Evolutionary conservation across 2,113 vertebrate species (phyloP).

Genomic region (Copsychus sechellarum): DNA sequence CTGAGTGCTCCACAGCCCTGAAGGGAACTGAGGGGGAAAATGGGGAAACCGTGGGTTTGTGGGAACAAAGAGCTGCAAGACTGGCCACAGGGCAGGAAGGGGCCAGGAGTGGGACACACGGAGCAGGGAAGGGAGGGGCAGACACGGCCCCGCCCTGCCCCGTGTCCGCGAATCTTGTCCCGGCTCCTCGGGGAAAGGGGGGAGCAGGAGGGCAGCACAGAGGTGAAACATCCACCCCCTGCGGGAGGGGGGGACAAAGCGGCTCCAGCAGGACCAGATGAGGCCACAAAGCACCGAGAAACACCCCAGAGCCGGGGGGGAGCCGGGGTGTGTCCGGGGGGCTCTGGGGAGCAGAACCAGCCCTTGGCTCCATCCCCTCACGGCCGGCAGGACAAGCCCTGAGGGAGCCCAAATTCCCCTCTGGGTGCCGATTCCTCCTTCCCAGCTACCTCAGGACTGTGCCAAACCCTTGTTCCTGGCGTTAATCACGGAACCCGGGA

Average conservation of each 20-base stretch:
- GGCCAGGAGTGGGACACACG: rapidly evolving
- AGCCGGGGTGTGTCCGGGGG: not conserved
- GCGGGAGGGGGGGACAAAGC: rapidly evolving
- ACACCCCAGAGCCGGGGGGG: not conserved
- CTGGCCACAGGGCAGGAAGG: rapidly evolving
- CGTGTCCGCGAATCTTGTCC: too few relatives aligned
- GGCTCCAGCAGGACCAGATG: not conserved
- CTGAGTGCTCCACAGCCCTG: rapidly evolving
- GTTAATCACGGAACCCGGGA: rapidly evolving
- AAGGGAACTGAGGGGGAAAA: rapidly evolving
- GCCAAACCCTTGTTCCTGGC: not conserved
- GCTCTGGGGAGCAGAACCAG: not conserved
- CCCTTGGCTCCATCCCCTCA: rapidly evolving
- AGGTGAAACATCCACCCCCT: not conserved
- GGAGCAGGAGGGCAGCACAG: not conserved
- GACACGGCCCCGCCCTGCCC: too few relatives aligned
- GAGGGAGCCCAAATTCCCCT: not conserved
- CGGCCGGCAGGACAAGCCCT: rapidly evolving
- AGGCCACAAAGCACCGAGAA: rapidly evolving
- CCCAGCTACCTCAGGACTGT: not conserved
- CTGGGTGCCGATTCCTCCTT: not conserved
- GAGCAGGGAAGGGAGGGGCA: not conserved
- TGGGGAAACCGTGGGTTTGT: rapidly evolving
- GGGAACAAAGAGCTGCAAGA: not conserved
- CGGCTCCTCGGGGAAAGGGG: too few relatives aligned